Evolutionary conservation across 53 echinoderm and acorn worm species (phyloP).

Genomic region (Holothuria scabra): DNA sequence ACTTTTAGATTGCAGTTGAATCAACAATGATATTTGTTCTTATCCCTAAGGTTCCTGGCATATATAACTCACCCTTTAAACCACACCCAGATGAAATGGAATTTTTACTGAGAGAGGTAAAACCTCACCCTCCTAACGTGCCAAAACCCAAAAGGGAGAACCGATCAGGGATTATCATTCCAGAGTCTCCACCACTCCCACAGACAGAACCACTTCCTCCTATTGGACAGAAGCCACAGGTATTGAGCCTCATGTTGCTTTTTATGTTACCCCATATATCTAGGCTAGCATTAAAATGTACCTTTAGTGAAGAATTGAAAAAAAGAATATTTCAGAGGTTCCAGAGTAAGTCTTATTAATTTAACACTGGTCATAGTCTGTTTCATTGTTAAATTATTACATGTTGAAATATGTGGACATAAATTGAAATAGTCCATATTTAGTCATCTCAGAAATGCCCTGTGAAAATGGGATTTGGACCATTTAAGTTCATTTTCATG

Average conservation of each 20-base stretch:
- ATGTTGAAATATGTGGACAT: no score
- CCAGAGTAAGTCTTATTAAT: no score
- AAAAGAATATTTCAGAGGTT: no score
- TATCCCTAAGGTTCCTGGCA: slow-evolving; percentile 82
- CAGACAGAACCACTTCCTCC: slow-evolving; percentile 92
- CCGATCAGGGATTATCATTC: slow-evolving; percentile 79
- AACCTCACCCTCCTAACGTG: slow-evolving; percentile 87
- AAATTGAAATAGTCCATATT: no score
- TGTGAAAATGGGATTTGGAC: no score
- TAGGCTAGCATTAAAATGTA: no score
- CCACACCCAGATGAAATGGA: slow-evolving; percentile 99
- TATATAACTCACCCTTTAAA: slow-evolving; percentile 98
- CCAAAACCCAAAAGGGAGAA: slow-evolving; percentile 93
- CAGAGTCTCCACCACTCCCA: slow-evolving; percentile 83
- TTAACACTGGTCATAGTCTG: no score
- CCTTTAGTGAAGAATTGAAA: no score
- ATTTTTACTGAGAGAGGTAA: slow-evolving; percentile 76
- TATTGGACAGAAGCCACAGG: slow-evolving; percentile 91
- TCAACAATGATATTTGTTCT: background rate
- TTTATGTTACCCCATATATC: no score
- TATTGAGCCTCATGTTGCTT: background rate
- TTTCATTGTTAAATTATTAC: no score
- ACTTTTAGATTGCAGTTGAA: background rate
- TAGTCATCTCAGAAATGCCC: no score
- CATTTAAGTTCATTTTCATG: no score